A percentile compares a stretch with the other conserved stretches of the same genome.
Conservation (phyloP, 2,888 invertebrate species). For the Electrophaes corylata region DNA sequence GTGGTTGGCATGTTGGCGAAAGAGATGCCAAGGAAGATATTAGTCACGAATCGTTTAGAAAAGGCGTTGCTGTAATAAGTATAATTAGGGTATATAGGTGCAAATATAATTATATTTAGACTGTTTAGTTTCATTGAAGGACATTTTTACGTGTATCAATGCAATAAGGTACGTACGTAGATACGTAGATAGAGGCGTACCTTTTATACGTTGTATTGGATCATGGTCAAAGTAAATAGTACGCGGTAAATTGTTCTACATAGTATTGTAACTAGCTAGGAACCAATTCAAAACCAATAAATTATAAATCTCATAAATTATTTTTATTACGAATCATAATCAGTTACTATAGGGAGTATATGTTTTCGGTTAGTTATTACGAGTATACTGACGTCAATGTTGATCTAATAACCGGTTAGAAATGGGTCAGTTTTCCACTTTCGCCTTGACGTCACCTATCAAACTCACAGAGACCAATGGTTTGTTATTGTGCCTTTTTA, state of each 20-base stretch:
- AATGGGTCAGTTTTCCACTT: slow-evolving; percentile 74
- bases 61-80: slow-evolving; percentile 28
- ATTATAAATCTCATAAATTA: slow-evolving; percentile 48
- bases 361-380: slow-evolving; percentile 41
- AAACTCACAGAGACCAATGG: background rate
- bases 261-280: slow-evolving; percentile 28
- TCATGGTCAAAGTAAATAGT: slow-evolving; percentile 43
- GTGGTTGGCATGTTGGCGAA: slow-evolving; percentile 42
- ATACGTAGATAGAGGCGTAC: too few relatives aligned
- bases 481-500: too few relatives aligned
- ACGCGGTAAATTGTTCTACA: slow-evolving; percentile 19
- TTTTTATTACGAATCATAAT: slow-evolving; percentile 64
- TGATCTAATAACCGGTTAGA: slow-evolving; percentile 60
- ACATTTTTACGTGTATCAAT: background rate
- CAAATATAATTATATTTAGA: background rate
- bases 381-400: slow-evolving; percentile 70
- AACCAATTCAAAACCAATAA: slow-evolving; percentile 39
- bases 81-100: background rate
- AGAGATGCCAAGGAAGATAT: slow-evolving; percentile 47
- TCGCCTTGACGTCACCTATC: slow-evolving; percentile 63
- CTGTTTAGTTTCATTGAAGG: background rate
- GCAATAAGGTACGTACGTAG: background rate
- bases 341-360: slow-evolving; percentile 49
- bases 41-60: slow-evolving; percentile 46
- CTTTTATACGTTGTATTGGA: slow-evolving; percentile 29